Percentiles rank a stretch among this genome's conserved stretches.
Evolutionary conservation across 2,113 vertebrate species (phyloP).

Genomic region (Sminthopsis crassicaudata): DNA sequence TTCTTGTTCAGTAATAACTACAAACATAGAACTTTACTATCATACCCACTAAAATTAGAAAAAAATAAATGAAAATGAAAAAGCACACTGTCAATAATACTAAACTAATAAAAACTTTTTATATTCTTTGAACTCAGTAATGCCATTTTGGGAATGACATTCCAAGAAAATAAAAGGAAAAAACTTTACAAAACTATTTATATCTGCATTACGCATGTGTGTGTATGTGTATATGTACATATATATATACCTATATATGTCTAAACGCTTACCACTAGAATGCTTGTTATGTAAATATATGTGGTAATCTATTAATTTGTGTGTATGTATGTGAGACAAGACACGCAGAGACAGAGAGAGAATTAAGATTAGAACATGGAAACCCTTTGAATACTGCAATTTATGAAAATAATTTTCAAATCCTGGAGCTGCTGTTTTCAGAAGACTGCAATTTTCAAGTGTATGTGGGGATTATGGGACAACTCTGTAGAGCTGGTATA

Average conservation of each 20-base stretch:
- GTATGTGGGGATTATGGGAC: neutral
- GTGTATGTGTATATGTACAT: too few species aligned
- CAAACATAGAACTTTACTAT: neutral
- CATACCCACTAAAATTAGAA: neutral
- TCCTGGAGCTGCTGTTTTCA: neutral
- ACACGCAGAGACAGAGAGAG: neutral
- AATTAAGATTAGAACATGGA: neutral
- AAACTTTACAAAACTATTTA: neutral
- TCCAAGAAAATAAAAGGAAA: neutral
- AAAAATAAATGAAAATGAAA: neutral
- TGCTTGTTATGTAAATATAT: neutral
- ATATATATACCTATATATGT: too few species aligned
- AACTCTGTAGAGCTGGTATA: neutral
- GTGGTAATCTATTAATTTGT: neutral
- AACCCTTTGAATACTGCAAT: neutral
- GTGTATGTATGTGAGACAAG: too few species aligned
- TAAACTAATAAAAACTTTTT: too few species aligned
- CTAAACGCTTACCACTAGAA: neutral
- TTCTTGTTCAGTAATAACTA: neutral
- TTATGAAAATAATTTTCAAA: neutral
- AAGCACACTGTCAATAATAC: neutral
- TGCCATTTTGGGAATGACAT: neutral
- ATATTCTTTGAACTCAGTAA: neutral
- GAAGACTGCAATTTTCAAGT: neutral
- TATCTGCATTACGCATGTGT: neutral